Evolutionary conservation across 1,140 invertebrate species (phyloP).

Genomic region (Venturia canescens): DNA sequence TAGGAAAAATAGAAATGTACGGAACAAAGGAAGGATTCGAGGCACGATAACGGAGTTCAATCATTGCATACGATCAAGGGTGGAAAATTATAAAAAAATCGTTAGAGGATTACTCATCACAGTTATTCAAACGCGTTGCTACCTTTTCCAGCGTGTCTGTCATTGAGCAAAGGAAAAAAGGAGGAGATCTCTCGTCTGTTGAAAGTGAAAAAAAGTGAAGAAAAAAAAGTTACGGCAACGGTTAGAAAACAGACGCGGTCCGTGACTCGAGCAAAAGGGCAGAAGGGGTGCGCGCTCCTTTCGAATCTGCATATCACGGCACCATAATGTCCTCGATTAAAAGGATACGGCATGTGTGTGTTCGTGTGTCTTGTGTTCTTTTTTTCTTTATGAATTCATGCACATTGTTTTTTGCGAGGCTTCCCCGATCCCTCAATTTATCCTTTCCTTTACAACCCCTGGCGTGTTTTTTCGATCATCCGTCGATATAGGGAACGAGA

Average conservation of each 20-base stretch:
- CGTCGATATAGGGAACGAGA: conserved; percentile 21
- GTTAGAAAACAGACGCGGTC: conserved; percentile 23
- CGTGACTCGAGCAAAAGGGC: conserved; percentile 26
- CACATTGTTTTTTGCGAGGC: conserved; percentile 40
- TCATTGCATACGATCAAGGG: conserved; percentile 20
- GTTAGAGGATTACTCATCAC: conserved; percentile 33
- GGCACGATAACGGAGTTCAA: conserved; percentile 5
- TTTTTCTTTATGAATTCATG: conserved; percentile 31
- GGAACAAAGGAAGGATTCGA: background rate
- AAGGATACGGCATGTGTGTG: conserved; percentile 16
- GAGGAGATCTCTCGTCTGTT: conserved; percentile 19
- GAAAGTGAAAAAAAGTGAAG: background rate
- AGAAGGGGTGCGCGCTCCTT: background rate
- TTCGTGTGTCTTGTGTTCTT: background rate
- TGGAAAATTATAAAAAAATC: background rate
- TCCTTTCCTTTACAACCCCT: conserved; percentile 23
- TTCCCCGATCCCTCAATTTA: conserved; percentile 12
- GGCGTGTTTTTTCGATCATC: conserved; percentile 32
- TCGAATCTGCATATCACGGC: conserved; percentile 47
- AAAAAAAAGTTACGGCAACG: conserved; percentile 24
- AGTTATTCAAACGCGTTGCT: conserved; percentile 15
- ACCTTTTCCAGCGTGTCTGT: conserved; percentile 1
- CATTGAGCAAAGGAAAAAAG: conserved; percentile 26
- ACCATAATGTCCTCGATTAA: conserved; percentile 47
- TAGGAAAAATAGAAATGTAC: background rate